Base-by-base conservation (phyloP, 1,140 invertebrate species). In the Hyposmocoma kahamanoa region DNA sequence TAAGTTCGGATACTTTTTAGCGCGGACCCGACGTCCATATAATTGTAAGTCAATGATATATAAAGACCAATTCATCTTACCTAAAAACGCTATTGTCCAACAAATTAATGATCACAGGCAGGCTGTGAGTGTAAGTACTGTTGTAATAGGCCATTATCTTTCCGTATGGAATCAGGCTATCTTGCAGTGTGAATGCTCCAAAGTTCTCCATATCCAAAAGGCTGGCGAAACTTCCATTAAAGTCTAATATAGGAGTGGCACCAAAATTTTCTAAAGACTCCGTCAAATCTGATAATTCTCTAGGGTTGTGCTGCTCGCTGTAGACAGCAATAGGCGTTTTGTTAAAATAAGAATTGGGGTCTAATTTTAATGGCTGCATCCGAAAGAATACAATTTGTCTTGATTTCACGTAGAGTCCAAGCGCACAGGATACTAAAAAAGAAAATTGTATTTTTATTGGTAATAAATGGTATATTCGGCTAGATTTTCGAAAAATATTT, bases 31-130 rank as follows among this genome's bases (percentile, higher is more conserved):
- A n/a, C n/a, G n/a, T n/a, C n/a, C n/a, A n/a, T n/a, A n/a, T n/a
- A n/a, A n/a, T n/a, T n/a, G n/a, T n/a, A n/a, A n/a, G n/a, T n/a
- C n/a, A n/a, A n/a, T n/a, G n/a, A n/a, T n/a, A n/a, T n/a, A n/a
- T n/a, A n/a, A n/a, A n/a, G n/a, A n/a, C n/a, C n/a, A n/a, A n/a
- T n/a, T n/a, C n/a, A n/a, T 50, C 70, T 73, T 71, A 92, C 91
- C 87, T 91, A 71, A 93, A 89, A 47, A 94, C 84, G 22, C 88
- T 88, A 73, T 95, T 95, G 46, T 90, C 92, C 46, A 95, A 82
- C 21, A 94, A 70, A 72, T 94, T 95, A 21, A 95, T 83, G 11
- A 93, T 81, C 42, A 94, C 90, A 1, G 94, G 94, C 51, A 96
- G 84, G 26, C 92, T 91, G 82, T 96, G 94, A 32, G 92, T 89